Evolutionary conservation across 1,140 invertebrate genomes (phyloP).

Genomic region (Drosophila rhopaloa): DNA sequence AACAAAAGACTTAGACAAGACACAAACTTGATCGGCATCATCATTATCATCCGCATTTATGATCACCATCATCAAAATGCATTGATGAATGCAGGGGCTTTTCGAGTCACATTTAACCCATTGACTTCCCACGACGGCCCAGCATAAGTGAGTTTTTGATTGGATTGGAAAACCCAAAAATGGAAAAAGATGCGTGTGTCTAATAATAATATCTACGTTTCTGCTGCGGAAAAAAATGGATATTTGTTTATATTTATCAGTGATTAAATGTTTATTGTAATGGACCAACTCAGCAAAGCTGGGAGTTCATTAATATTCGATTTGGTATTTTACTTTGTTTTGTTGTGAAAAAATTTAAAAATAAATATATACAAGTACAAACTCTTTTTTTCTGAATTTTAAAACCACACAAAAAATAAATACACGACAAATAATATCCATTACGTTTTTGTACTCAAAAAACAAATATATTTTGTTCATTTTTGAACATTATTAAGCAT

Average conservation of each 20-base stretch:
- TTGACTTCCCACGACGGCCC: constrained; percentile 27
- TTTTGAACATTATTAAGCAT: background rate
- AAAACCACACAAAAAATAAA: no score
- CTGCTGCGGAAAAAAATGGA: no score
- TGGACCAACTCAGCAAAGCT: background rate
- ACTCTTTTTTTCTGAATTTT: no score
- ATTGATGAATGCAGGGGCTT: constrained; percentile 22
- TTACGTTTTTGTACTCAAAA: no score
- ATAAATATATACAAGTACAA: no score
- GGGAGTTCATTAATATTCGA: constrained; percentile 4
- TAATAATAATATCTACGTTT: no score
- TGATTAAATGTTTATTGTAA: constrained; percentile 15
- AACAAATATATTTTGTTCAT: background rate
- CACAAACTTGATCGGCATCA: constrained; percentile 46
- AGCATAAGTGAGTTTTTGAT: constrained; percentile 8
- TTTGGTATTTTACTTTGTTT: background rate
- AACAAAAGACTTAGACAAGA: constrained; percentile 67
- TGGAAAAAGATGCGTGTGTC: constrained; percentile 15
- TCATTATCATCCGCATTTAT: constrained; percentile 25
- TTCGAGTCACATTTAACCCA: constrained; percentile 17
- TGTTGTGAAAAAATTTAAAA: no score
- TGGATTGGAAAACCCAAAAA: constrained; percentile 21
- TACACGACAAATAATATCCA: no score
- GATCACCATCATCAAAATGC: constrained; percentile 22
- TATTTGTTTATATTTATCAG: constrained; percentile 15